phyloP scores from a whole-genome alignment of 2,888 invertebrate genomes.

The Eupelmus urozonus region DNA sequence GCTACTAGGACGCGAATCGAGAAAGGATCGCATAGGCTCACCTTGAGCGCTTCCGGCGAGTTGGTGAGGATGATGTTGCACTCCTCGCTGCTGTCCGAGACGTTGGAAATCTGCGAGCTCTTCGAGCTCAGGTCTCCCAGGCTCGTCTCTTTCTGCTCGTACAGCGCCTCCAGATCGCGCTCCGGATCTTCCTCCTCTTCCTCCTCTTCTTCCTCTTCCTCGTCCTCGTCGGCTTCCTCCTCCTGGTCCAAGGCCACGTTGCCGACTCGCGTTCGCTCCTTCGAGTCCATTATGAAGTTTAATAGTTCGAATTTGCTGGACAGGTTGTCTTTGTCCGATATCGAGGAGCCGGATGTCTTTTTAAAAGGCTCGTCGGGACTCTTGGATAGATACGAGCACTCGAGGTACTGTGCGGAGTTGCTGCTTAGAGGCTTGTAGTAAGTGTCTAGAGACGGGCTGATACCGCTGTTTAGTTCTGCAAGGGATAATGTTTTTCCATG shows the following conservation, averaged over 20 bases:
- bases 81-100: constrained; percentile 92
- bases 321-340: constrained; percentile 77
- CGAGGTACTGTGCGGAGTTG: constrained; percentile 36
- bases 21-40: constrained; percentile 57
- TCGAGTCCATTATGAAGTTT: constrained; percentile 92
- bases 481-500: constrained; percentile 22
- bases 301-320: constrained; percentile 91
- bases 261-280: constrained; percentile 60
- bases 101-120: constrained; percentile 87
- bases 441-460: constrained; percentile 59
- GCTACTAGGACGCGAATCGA: neutral
- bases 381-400: constrained; percentile 65
- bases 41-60: constrained; percentile 73
- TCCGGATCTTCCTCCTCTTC: constrained; percentile 82
- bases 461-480: constrained; percentile 44
- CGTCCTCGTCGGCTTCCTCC: constrained; percentile 63
- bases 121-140: constrained; percentile 82
- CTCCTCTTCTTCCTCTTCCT: constrained; percentile 70
- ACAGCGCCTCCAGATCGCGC: constrained; percentile 78
- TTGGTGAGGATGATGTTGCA: constrained; percentile 82
- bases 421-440: constrained; percentile 58
- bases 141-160: constrained; percentile 77
- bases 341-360: constrained; percentile 79
- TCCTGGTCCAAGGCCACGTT: constrained; percentile 78
- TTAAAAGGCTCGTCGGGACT: constrained; percentile 71